Base-by-base conservation (phyloP, 1,140 invertebrate genomes). In the Brachionus plicatilis region DNA sequence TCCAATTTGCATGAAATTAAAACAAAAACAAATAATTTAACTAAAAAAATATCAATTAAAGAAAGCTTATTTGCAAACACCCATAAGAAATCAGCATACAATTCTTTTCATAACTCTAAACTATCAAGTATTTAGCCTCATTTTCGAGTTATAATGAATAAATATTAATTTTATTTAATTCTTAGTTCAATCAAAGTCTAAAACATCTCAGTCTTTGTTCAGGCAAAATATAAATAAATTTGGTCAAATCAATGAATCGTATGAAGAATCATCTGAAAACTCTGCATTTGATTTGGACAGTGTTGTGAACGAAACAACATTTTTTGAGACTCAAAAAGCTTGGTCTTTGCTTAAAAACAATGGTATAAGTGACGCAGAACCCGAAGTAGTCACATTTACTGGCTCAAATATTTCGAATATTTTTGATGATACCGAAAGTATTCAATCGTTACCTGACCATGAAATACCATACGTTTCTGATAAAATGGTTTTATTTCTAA, bases 61-160 rank as follows among this genome's bases (percentile, higher is more conserved):
- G 45, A 76, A 50, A 50, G 45, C n/a, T 76, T 50, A 27, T 50
- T 50, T 29, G 17, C 27, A 50, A 76, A 76, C 47, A 76, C 43
- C 45, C 41, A 76, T 50, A 76, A 76, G 45, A 76, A 76, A 76
- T 50, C 45, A 76, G 72, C 72, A 47, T 76, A 50, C 17, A 76
- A 76, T 76, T 50, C 72, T 24, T 76, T 76, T 76, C 72, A 76
- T 76, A 76, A 76, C 43, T 76, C 72, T 20, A 76, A 76, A 76
- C 24, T 50, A 76, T 76, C 72, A 76, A 76, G 72, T 76, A 76
- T 37, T 76, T 76, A 47, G 53, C 53, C 53, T 24, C 53, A 60
- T 60, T 60, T 76, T 76, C 1, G 24, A 53, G n/a, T 70, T 70
- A 33, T 72, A 43, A 17, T 41, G 0, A 65, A 68, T 33, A 68